Evolutionary conservation across 2,888 invertebrate species (phyloP).

Genomic region (Dinocampus coccinellae): DNA sequence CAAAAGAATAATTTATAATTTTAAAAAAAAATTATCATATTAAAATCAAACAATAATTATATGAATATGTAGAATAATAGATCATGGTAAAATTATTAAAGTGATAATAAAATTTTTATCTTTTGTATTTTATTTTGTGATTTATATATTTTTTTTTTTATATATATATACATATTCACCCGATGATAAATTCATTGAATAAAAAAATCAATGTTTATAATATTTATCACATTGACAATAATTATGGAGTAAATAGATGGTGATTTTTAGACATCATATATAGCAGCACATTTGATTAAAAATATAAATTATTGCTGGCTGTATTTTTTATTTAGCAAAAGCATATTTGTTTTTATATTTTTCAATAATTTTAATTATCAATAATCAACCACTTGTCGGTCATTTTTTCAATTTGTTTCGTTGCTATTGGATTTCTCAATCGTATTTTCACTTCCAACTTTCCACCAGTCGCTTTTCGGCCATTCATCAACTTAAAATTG

Average conservation of each 20-base stretch:
- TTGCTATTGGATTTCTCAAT: constrained; percentile 87
- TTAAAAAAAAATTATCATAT: background rate
- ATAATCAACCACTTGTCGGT: constrained; percentile 94
- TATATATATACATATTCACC: constrained; percentile 17
- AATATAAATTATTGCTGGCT: background rate
- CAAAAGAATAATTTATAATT: too few relatives aligned
- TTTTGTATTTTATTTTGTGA: background rate
- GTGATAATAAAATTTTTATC: background rate
- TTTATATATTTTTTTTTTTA: background rate
- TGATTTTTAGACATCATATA: too few relatives aligned
- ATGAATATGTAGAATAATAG: background rate
- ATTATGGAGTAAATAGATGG: too few relatives aligned
- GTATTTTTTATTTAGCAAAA: background rate
- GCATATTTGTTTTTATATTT: background rate
- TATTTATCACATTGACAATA: constrained; percentile 9
- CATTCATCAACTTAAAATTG: constrained; percentile 84
- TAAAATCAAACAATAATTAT: background rate
- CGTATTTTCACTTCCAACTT: constrained; percentile 91
- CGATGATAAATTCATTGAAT: constrained; percentile 9
- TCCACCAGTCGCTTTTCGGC: constrained; percentile 88
- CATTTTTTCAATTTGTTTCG: constrained; percentile 90
- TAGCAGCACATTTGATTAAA: background rate
- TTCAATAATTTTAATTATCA: constrained; percentile 72
- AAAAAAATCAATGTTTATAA: constrained; percentile 16
- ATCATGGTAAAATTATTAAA: background rate